Evolutionary conservation across 2,797 vertebrate genomes (phyloP).

Genomic region (Nothura maculosa): DNA sequence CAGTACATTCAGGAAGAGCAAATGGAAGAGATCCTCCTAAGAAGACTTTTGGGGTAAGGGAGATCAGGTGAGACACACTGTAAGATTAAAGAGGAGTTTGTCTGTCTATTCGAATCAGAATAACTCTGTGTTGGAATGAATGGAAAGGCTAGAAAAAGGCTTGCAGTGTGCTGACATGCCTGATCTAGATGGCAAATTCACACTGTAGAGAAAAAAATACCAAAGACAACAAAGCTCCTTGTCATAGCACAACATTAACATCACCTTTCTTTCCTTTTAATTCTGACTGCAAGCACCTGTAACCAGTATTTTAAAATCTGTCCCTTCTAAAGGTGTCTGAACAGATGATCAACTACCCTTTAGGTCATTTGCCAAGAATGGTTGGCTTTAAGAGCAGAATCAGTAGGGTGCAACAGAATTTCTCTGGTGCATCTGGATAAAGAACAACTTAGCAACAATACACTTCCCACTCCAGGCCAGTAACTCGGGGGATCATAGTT

Average conservation of each 20-base stretch:
- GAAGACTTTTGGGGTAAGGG: neutral
- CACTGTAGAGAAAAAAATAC: neutral
- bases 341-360: neutral
- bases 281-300: neutral
- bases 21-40: neutral
- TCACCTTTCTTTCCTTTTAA: constrained; percentile 11
- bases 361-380: neutral
- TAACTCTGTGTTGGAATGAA: neutral
- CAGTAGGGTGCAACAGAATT: neutral
- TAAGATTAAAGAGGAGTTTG: neutral
- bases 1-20: neutral
- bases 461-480: neutral
- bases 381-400: neutral
- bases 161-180: neutral
- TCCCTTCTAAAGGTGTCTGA: neutral
- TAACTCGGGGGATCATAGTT: neutral
- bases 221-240: neutral
- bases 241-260: neutral
- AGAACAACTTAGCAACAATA: neutral
- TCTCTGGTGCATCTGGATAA: neutral
- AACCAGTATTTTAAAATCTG: neutral
- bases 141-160: neutral
- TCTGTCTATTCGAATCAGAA: neutral
- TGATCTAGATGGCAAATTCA: neutral
- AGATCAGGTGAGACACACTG: neutral